These are phyloP conservation scores for Actinernus sp. DNA, from an alignment of 92 coral and sea anemone genomes.

Conservation along the genomic window DNA sequence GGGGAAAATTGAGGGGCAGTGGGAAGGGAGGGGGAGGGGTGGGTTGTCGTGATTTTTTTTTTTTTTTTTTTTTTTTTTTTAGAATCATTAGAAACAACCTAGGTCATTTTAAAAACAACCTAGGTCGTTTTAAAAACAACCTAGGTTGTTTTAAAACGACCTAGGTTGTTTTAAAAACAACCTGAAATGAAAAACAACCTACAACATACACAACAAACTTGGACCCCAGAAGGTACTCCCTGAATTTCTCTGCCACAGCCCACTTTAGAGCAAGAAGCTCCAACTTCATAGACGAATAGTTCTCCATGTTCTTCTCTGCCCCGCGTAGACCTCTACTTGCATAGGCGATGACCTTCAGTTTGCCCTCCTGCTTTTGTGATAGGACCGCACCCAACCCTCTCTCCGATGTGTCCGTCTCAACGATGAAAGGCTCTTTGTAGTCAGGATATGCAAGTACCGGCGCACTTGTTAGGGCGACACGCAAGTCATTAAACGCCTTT, in stretches of 20 bases:
- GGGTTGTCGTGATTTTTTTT: too few species aligned
- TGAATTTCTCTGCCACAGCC: slow-evolving; percentile 48
- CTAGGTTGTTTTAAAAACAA: too few species aligned
- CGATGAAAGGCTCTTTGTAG: slow-evolving; percentile 50
- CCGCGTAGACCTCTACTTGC: slow-evolving; percentile 45
- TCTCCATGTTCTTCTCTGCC: slow-evolving; percentile 28
- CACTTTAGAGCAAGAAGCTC: slow-evolving; percentile 49
- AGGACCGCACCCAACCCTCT: slow-evolving; percentile 49
- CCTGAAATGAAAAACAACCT: too few species aligned
- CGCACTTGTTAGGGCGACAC: slow-evolving; percentile 2
- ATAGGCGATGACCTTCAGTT: slow-evolving; percentile 55
- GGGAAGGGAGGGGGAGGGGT: too few species aligned
- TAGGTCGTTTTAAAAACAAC: too few species aligned
- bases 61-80: too few species aligned
- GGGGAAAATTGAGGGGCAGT: too few species aligned
- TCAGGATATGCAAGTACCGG: slow-evolving; percentile 70
- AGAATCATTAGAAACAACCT: too few species aligned
- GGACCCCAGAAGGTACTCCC: slow-evolving; percentile 53
- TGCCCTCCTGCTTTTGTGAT: slow-evolving; percentile 60
- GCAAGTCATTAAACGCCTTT: slow-evolving; percentile 6
- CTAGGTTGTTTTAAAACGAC: too few species aligned
- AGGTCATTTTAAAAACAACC: too few species aligned
- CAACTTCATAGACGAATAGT: slow-evolving; percentile 36
- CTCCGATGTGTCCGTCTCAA: slow-evolving; percentile 65
- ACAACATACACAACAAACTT: slow-evolving; percentile 36